A percentile compares a stretch with the other conserved stretches of the same genome.
phyloP scores from a whole-genome alignment of 2,113 vertebrate genomes.

The Eolophus roseicapilla region DNA sequence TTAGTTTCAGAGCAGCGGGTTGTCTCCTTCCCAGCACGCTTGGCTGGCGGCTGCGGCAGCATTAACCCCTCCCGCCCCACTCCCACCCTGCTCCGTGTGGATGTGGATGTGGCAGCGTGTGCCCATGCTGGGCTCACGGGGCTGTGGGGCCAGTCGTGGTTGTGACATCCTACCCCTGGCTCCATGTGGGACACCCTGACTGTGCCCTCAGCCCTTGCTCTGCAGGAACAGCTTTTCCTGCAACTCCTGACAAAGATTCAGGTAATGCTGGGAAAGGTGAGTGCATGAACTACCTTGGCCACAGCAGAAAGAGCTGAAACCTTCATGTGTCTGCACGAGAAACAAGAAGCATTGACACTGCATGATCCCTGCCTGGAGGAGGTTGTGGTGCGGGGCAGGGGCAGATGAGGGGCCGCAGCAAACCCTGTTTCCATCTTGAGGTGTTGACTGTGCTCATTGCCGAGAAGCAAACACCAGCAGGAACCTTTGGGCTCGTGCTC shows the following conservation, averaged over 20 bases:
- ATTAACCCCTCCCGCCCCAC: not conserved
- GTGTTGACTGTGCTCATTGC: not conserved
- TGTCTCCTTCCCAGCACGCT: conserved; percentile 79
- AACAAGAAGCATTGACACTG: not conserved
- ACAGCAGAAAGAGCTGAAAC: not conserved
- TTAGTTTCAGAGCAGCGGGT: conserved; percentile 83
- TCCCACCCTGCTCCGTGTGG: not conserved
- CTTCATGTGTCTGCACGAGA: rapidly evolving
- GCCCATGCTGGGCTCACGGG: rapidly evolving
- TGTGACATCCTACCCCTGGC: not conserved
- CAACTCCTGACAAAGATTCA: not conserved
- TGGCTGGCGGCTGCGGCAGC: not conserved
- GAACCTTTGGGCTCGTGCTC: not conserved
- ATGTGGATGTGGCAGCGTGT: rapidly evolving
- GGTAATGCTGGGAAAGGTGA: rapidly evolving
- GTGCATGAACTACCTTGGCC: rapidly evolving
- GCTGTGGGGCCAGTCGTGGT: rapidly evolving
- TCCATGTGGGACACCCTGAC: not conserved
- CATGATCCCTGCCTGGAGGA: rapidly evolving
- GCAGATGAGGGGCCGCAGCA: not conserved
- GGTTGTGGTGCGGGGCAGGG: not conserved
- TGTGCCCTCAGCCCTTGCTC: rapidly evolving
- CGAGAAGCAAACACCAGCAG: not conserved
- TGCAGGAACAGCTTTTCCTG: not conserved
- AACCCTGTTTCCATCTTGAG: not conserved